These are phyloP conservation scores for Meloidogyne chitwoodi DNA, from an alignment of 1,140 invertebrate species.

Conservation along the genomic window DNA sequence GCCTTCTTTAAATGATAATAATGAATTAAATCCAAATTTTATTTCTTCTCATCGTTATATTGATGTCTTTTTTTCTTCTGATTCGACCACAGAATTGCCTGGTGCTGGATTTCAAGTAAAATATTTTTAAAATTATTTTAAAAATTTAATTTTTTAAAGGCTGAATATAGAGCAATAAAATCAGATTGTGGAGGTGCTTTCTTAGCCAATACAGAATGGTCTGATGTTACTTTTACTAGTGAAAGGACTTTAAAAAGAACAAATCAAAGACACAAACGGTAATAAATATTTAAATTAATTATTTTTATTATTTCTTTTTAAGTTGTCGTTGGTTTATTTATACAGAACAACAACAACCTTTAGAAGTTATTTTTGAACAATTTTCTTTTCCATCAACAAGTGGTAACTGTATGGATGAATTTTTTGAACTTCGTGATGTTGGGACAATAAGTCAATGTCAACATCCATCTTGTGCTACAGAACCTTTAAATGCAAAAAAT, in stretches of 20 bases:
- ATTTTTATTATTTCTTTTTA: not conserved
- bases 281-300: not conserved
- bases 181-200: slow-evolving; percentile 40
- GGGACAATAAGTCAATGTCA: slow-evolving; percentile 45
- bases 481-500: slow-evolving; percentile 9
- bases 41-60: slow-evolving; percentile 29
- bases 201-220: slow-evolving; percentile 3
- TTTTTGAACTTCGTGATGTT: slow-evolving; percentile 53
- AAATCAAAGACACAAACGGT: slow-evolving; percentile 46
- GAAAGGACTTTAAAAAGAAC: slow-evolving; percentile 40
- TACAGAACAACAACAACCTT: slow-evolving; percentile 28
- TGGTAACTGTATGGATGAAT: slow-evolving; percentile 50
- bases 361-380: slow-evolving; percentile 46
- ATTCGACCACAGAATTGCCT: slow-evolving; percentile 18
- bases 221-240: slow-evolving; percentile 34
- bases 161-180: slow-evolving; percentile 15
- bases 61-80: slow-evolving; percentile 50
- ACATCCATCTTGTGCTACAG: slow-evolving; percentile 49
- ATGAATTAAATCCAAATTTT: slow-evolving; percentile 29
- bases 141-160: not conserved
- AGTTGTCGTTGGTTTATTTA: slow-evolving; percentile 47
- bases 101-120: slow-evolving; percentile 6
- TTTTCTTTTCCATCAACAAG: slow-evolving; percentile 49
- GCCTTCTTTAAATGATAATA: not conserved
- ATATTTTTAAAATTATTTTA: not conserved